Percentiles rank a stretch among this genome's conserved stretches.
Evolutionary conservation across 2,113 vertebrate genomes (phyloP).

Genomic region (Entomyzon cyanotis): DNA sequence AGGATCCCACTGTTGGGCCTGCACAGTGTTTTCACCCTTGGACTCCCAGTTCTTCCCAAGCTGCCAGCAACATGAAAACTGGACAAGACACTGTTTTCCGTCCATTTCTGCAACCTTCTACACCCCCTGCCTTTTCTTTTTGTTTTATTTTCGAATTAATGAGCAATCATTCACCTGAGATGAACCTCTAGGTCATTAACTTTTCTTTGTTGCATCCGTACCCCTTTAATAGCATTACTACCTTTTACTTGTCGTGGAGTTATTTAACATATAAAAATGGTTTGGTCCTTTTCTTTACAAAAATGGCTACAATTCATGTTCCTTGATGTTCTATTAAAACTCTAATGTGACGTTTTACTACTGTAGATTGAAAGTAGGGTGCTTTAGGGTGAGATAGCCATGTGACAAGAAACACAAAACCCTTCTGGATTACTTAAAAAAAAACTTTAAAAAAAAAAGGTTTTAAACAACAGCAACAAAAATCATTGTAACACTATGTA

Average conservation of each 20-base stretch:
- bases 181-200: slow-evolving; percentile 26
- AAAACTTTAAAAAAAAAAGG: neutral
- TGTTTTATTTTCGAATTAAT: slow-evolving; percentile 31
- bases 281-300: slow-evolving; percentile 55
- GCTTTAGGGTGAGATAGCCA: slow-evolving; percentile 40
- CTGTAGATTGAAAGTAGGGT: slow-evolving; percentile 62
- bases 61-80: neutral
- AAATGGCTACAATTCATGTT: slow-evolving; percentile 59
- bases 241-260: slow-evolving; percentile 48
- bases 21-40: neutral
- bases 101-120: neutral
- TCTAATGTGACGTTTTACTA: slow-evolving; percentile 64
- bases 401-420: slow-evolving; percentile 6
- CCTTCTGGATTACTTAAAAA: slow-evolving; percentile 58
- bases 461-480: slow-evolving; percentile 40
- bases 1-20: neutral
- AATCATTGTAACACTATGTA: slow-evolving; percentile 67
- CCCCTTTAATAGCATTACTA: slow-evolving; percentile 36
- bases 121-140: neutral
- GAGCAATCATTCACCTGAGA: neutral
- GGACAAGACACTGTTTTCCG: neutral
- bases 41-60: neutral
- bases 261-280: slow-evolving; percentile 55
- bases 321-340: slow-evolving; percentile 73
- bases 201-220: slow-evolving; percentile 4